Conservation (phyloP, 2,888 invertebrate genomes). For the Cepaea hortensis region DNA sequence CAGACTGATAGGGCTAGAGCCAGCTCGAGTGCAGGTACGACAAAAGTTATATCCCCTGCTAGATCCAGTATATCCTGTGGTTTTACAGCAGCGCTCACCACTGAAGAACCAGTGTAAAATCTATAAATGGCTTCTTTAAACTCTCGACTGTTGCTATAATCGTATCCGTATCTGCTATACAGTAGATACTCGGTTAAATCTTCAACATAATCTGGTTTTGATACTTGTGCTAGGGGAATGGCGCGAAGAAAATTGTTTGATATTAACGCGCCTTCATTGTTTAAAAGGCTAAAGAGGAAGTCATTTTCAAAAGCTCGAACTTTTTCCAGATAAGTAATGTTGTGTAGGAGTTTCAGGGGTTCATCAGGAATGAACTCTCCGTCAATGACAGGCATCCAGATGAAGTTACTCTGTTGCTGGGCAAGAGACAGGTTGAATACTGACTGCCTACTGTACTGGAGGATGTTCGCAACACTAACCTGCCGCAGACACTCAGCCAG, state of each 20-base stretch:
- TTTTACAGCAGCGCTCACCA: not conserved
- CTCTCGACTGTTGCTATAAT: not conserved
- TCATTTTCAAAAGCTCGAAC: constrained; percentile 26
- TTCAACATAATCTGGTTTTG: not conserved
- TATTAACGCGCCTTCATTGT: constrained; percentile 37
- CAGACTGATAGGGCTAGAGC: constrained; percentile 25
- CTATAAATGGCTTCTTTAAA: constrained; percentile 2
- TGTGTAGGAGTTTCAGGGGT: constrained; percentile 30
- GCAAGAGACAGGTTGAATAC: constrained; percentile 9
- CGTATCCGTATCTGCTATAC: not conserved
- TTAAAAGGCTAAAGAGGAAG: constrained; percentile 33
- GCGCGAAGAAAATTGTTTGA: constrained; percentile 4
- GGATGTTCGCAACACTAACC: constrained; percentile 4
- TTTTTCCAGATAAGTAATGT: constrained; percentile 10
- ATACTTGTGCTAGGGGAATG: not conserved
- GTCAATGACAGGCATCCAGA: constrained; percentile 42
- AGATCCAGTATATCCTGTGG: constrained; percentile 25
- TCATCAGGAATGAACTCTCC: constrained; percentile 33
- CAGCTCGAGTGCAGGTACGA: constrained; percentile 32
- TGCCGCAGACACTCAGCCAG: constrained; percentile 21
- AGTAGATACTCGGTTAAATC: constrained; percentile 14
- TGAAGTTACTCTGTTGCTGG: constrained; percentile 30
- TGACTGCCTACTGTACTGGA: constrained; percentile 18
- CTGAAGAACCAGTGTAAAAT: constrained; percentile 21
- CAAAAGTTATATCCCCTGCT: constrained; percentile 21